These are phyloP conservation scores for Trypoxylon attenuatum DNA, from an alignment of 2,888 invertebrate species.

Conservation along the genomic window DNA sequence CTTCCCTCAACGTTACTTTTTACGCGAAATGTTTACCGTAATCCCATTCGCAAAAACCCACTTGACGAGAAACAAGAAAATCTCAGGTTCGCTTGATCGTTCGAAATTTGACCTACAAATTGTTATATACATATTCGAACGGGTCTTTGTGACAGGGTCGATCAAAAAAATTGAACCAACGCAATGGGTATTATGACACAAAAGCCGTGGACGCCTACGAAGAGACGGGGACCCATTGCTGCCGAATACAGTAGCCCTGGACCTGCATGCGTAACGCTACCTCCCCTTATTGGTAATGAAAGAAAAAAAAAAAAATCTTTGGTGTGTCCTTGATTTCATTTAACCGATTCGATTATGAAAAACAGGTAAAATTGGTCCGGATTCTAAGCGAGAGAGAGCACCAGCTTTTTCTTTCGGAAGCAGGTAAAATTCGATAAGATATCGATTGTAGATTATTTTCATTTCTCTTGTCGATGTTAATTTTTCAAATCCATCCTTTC, in stretches of 20 bases:
- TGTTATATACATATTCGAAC: no score
- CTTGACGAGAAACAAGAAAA: no score
- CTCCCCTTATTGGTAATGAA: slow-evolving; percentile 89
- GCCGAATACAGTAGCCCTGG: slow-evolving; percentile 92
- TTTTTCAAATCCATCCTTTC: slow-evolving; percentile 22
- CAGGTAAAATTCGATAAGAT: slow-evolving; percentile 62
- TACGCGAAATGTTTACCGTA: no score
- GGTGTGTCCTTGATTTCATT: not conserved
- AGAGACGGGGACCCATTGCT: slow-evolving; percentile 90
- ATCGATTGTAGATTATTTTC: not conserved
- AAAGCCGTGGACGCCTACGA: slow-evolving; percentile 93
- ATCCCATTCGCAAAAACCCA: no score
- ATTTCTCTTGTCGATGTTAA: no score
- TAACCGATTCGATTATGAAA: not conserved
- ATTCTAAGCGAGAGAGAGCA: slow-evolving; percentile 85
- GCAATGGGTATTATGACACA: slow-evolving; percentile 86
- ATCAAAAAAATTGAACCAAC: not conserved
- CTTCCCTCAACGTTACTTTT: no score
- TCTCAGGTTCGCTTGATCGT: no score
- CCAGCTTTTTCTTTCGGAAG: slow-evolving; percentile 90
- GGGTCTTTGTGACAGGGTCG: no score
- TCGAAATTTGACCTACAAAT: no score
- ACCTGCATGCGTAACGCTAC: slow-evolving; percentile 89
- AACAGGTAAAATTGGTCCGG: slow-evolving; percentile 84
- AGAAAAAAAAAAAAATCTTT: not conserved